Evolutionary conservation across 2,888 invertebrate genomes (phyloP).

Genomic region (Xanthorhoe spadicearia): DNA sequence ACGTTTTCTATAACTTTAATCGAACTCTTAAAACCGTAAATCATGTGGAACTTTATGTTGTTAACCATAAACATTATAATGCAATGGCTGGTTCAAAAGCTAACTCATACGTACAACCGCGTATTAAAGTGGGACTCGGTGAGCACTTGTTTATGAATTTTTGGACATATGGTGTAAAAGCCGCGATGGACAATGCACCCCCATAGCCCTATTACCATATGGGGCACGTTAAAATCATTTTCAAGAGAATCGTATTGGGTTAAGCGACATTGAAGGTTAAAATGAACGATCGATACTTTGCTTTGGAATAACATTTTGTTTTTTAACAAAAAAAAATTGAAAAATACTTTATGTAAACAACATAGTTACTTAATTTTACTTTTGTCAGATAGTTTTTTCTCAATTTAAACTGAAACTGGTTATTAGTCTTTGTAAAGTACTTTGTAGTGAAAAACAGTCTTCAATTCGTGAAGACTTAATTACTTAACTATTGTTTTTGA

Average conservation of each 20-base stretch:
- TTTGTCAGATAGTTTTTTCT: background rate
- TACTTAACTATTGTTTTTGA: no score
- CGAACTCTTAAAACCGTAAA: slow-evolving; percentile 24
- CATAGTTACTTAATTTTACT: background rate
- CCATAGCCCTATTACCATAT: slow-evolving; percentile 79
- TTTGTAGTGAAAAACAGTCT: no score
- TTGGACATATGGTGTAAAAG: slow-evolving; percentile 83
- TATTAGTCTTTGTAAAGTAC: no score
- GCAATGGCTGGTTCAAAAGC: slow-evolving; percentile 19
- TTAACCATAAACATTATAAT: slow-evolving; percentile 48
- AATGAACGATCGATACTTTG: background rate
- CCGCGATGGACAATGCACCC: slow-evolving; percentile 79
- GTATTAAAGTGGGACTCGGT: slow-evolving; percentile 72
- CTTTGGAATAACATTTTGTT: background rate
- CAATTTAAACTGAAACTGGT: no score
- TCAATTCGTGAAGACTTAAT: no score
- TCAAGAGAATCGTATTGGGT: slow-evolving; percentile 75
- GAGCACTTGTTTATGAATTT: slow-evolving; percentile 82
- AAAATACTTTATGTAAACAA: background rate
- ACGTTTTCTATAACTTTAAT: slow-evolving; percentile 25
- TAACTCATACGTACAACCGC: slow-evolving; percentile 63
- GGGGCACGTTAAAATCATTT: slow-evolving; percentile 80
- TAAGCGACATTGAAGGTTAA: slow-evolving; percentile 31
- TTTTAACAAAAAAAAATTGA: background rate
- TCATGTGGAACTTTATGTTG: slow-evolving; percentile 45